Conservation (phyloP, 2,113 vertebrate species). For the Athene cunicularia region DNA sequence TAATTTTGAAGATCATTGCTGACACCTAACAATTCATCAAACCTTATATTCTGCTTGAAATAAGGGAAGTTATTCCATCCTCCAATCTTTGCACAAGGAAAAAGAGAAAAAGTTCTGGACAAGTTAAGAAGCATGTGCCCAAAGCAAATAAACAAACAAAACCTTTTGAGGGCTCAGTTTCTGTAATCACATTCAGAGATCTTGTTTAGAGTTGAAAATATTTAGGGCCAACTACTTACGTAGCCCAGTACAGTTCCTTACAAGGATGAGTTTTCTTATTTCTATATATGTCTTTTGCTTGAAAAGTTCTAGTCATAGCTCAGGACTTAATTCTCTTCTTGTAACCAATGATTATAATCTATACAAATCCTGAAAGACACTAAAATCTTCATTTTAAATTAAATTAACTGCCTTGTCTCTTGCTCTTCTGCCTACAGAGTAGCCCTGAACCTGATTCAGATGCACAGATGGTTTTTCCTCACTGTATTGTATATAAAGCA, state of each 20-base stretch:
- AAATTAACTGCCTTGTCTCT: neutral
- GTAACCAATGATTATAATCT: neutral
- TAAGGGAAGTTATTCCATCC: neutral
- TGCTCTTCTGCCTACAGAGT: neutral
- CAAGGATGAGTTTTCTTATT: neutral
- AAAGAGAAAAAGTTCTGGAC: neutral
- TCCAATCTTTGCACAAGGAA: neutral
- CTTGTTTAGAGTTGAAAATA: neutral
- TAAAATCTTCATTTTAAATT: neutral
- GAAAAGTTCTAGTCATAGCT: neutral
- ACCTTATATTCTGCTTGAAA: neutral
- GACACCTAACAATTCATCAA: neutral
- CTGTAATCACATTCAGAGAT: neutral
- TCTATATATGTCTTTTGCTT: neutral
- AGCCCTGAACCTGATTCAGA: neutral
- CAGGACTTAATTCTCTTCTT: neutral
- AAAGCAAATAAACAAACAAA: neutral
- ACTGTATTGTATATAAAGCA: neutral
- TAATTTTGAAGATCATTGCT: neutral
- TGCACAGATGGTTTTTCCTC: neutral
- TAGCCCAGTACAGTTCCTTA: neutral
- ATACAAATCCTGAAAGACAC: neutral
- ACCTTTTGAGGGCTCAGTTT: neutral
- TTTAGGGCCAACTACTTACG: neutral
- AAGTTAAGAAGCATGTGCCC: neutral